Conservation (phyloP, 2,797 vertebrate genomes). For the Semaprochilodus insignis region DNA sequence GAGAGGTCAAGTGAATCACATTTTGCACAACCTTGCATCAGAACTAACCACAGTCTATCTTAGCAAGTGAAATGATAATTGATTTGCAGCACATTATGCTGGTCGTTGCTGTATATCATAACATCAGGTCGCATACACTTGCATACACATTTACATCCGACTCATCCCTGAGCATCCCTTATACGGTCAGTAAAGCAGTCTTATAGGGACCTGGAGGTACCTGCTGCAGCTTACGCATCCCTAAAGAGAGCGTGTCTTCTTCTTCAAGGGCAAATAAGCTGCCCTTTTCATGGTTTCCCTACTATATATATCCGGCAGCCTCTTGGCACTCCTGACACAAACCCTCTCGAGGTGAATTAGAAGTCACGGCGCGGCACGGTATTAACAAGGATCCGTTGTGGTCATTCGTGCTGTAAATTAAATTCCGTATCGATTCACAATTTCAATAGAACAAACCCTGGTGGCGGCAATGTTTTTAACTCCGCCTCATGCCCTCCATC, state of each 20-base stretch:
- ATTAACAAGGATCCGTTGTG: conserved; percentile 71
- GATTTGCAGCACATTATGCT: conserved; percentile 37
- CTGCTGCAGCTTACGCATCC: conserved; percentile 53
- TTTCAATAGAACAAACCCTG: conserved; percentile 58
- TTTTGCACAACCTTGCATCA: conserved; percentile 16
- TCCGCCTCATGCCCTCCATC: conserved; percentile 22
- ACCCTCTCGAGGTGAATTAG: conserved; percentile 57
- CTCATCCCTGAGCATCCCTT: conserved; percentile 59
- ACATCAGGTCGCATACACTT: conserved; percentile 12
- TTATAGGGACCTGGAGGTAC: not conserved
- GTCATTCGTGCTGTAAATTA: conserved; percentile 73
- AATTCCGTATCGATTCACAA: conserved; percentile 73
- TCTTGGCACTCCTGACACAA: conserved; percentile 65
- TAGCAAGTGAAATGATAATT: conserved; percentile 17
- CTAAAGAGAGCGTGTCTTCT: conserved; percentile 64
- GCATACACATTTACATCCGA: not conserved
- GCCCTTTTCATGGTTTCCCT: conserved; percentile 41
- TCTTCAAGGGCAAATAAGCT: conserved; percentile 72
- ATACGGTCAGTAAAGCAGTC: conserved; percentile 62
- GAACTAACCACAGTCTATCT: conserved; percentile 38
- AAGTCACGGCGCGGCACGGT: conserved; percentile 60
- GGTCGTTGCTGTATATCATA: not conserved
- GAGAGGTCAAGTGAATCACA: not conserved
- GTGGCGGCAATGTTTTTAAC: conserved; percentile 37
- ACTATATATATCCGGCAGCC: conserved; percentile 46